These are phyloP conservation scores for Siniperca chuatsi DNA, from an alignment of 2,113 vertebrate genomes.

Conservation along the genomic window DNA sequence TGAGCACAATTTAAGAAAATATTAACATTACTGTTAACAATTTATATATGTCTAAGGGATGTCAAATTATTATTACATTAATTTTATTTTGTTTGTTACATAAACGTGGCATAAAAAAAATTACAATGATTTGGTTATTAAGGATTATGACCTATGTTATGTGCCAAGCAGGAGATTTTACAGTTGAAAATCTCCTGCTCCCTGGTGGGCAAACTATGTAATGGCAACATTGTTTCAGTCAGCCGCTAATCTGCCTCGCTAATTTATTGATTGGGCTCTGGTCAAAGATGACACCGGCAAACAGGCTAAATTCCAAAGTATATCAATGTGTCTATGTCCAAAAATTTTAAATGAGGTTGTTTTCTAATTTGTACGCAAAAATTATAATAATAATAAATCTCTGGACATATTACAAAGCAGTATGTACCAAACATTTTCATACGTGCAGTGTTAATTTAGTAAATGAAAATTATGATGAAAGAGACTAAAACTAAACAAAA, in stretches of 20 bases:
- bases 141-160: background rate
- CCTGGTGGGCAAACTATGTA: background rate
- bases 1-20: background rate
- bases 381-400: background rate
- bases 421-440: background rate
- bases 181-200: too few relatives aligned
- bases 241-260: background rate
- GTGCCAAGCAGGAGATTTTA: background rate
- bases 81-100: too few relatives aligned
- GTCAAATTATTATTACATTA: too few relatives aligned
- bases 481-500: background rate
- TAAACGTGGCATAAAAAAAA: too few relatives aligned
- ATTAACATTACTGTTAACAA: background rate
- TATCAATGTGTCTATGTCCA: background rate
- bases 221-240: background rate
- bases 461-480: background rate
- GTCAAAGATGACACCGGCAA: background rate
- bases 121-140: background rate
- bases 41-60: background rate
- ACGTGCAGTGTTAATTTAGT: background rate
- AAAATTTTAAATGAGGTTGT: too few relatives aligned
- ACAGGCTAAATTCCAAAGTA: background rate
- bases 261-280: background rate
- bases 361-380: too few relatives aligned
- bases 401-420: background rate